Evolutionary conservation across 2,797 vertebrate genomes (phyloP).

Genomic region (Gymnodraco acuticeps): DNA sequence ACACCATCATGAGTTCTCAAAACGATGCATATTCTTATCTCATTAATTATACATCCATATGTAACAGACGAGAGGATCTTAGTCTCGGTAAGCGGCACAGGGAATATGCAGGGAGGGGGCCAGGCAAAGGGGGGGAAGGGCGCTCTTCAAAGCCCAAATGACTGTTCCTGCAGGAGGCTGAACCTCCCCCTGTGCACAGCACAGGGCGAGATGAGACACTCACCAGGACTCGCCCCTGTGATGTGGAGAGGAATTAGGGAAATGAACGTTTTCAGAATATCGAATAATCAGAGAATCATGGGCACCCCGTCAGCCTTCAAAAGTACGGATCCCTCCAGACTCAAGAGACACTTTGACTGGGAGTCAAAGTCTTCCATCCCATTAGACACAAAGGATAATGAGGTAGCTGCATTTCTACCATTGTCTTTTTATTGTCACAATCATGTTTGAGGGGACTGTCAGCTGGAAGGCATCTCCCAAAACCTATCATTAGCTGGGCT

Average conservation of each 20-base stretch:
- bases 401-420: conserved; percentile 81
- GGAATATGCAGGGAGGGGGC: conserved; percentile 78
- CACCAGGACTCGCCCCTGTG: conserved; percentile 85
- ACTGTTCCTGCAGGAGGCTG: conserved; percentile 85
- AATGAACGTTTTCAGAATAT: conserved; percentile 88
- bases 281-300: conserved; percentile 88
- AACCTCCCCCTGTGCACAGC: conserved; percentile 84
- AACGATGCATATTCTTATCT: conserved; percentile 86
- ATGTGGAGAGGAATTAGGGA: conserved; percentile 87
- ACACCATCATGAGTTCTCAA: conserved; percentile 78
- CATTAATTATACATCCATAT: conserved; percentile 89
- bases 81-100: conserved; percentile 83
- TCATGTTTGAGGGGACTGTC: conserved; percentile 73
- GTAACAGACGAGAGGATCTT: conserved; percentile 87
- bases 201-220: conserved; percentile 85
- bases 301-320: conserved; percentile 86
- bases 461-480: conserved; percentile 73
- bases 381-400: conserved; percentile 87
- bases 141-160: conserved; percentile 85
- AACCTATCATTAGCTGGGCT: conserved; percentile 67
- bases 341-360: conserved; percentile 86
- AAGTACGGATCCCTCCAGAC: conserved; percentile 84
- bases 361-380: conserved; percentile 86
- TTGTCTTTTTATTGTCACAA: conserved; percentile 79
- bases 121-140: conserved; percentile 71